phyloP scores from a whole-genome alignment of 2,797 vertebrate genomes.

The Setipinna tenuifilis region DNA sequence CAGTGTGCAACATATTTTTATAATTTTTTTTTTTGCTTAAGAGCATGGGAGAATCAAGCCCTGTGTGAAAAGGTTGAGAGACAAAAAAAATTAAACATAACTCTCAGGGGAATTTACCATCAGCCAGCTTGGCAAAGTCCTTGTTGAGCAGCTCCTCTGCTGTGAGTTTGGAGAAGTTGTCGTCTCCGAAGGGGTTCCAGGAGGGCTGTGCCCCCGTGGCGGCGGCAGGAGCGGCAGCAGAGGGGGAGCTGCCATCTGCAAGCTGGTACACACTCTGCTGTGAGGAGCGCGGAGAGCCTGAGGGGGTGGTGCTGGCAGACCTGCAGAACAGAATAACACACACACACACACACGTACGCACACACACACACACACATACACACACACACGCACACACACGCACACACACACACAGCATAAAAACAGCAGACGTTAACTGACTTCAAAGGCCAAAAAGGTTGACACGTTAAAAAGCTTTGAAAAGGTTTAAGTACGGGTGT shows the following conservation, averaged over 20 bases:
- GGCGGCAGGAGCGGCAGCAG: conserved; percentile 61
- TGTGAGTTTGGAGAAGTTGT: conserved; percentile 97
- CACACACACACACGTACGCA: conserved; percentile 38
- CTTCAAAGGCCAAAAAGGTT: not conserved
- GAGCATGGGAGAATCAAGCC: not conserved
- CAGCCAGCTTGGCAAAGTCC: conserved; percentile 93
- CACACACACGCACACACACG: conserved; percentile 39
- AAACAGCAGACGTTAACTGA: not conserved
- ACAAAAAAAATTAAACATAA: not conserved
- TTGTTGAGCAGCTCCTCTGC: conserved; percentile 98
- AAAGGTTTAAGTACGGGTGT: not conserved
- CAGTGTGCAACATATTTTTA: too few relatives aligned
- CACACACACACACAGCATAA: not conserved
- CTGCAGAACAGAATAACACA: conserved; percentile 65
- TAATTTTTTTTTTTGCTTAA: too few relatives aligned
- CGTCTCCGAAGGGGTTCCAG: conserved; percentile 98
- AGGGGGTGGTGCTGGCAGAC: conserved; percentile 96
- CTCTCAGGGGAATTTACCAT: conserved; percentile 71
- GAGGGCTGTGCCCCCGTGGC: conserved; percentile 72
- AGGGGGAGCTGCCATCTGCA: conserved; percentile 59
- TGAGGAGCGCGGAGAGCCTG: conserved; percentile 94
- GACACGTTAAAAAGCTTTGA: not conserved
- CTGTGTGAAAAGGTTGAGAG: not conserved
- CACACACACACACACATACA: conserved; percentile 7
- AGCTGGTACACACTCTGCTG: conserved; percentile 95